Base-by-base conservation (phyloP, 2,888 invertebrate species). In the Drosophila paracracens region DNA sequence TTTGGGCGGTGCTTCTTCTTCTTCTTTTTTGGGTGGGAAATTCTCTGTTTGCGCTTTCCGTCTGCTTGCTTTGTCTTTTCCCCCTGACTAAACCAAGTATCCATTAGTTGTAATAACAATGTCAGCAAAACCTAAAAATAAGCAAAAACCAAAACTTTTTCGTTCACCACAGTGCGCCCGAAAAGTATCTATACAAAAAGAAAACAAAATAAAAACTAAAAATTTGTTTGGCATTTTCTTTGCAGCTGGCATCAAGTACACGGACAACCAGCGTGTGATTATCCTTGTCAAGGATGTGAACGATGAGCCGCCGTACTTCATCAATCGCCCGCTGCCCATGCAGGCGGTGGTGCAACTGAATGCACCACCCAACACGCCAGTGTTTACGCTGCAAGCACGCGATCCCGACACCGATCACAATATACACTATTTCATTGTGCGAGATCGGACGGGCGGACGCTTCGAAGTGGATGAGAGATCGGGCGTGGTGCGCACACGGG, bases 381-480 rank as follows among this genome's bases (percentile, higher is more conserved):
- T 99, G 6, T 99, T 98, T 94, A 98, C 98, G n/a, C 95, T 99
- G 33, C 98, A 98, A 93, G 99, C 99, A 21, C 94, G 98, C 79
- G 99, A 99, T 93, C 99, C 99, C 4, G 98, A 99, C 92, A 98
- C 98, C 1, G 98, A 98, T 94, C 98, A 98, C 93, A 97, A 98
- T 92, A 98, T 99, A 78, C 98, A 98, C 93, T 98, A 99, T 93
- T 98, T 98, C 94, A 98, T 99, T 85, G 98, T 98, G 35, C 94
- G 99, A 83, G 98, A 98, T 93, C 94, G 98, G 84, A 98, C 96
- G 0, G 96, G 96, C 0, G 96, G 96, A 36, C 92, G 93, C 11
- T 97, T 97, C 91, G 97, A 97, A 93, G 97, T 97, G 50, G 98
- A 98, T 91, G 97, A 98, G 93, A 94, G 98, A 64, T 98, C 98